A percentile compares a stretch with the other conserved stretches of the same genome.
Conservation (phyloP, 2,113 vertebrate species). For the Paramisgurnus dabryanus region DNA sequence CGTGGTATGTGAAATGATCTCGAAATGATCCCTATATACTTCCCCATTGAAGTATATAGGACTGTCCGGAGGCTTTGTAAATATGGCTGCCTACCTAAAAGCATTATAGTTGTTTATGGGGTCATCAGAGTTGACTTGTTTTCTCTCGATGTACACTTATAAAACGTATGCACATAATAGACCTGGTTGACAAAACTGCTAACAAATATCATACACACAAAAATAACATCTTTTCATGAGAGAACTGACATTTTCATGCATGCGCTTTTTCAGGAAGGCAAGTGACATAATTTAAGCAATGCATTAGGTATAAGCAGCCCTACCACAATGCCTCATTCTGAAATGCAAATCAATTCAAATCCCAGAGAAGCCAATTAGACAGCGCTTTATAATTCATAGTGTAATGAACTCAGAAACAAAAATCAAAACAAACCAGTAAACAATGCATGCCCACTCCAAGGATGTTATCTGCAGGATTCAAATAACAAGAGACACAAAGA, state of each 20-base stretch:
- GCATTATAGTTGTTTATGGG: constrained; percentile 10
- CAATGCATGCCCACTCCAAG: constrained; percentile 25
- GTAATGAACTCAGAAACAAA: constrained; percentile 43
- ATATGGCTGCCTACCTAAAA: neutral
- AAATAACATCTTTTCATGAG: constrained; percentile 13
- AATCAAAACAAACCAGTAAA: constrained; percentile 44
- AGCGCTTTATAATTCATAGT: constrained; percentile 40
- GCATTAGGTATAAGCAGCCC: constrained; percentile 11
- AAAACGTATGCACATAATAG: neutral
- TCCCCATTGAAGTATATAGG: no score
- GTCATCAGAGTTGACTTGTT: neutral
- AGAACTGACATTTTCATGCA: constrained; percentile 3
- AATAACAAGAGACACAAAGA: constrained; percentile 11
- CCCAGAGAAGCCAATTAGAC: constrained; percentile 54
- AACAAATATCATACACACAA: constrained; percentile 17
- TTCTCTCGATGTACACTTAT: neutral
- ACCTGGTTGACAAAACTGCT: constrained; percentile 24
- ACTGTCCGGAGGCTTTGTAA: no score
- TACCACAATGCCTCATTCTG: neutral
- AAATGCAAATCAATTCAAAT: constrained; percentile 46
- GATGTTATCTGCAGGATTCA: constrained; percentile 10
- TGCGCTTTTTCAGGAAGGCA: neutral
- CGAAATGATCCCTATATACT: no score
- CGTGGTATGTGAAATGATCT: no score
- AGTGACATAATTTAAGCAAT: constrained; percentile 26